Base-by-base conservation (phyloP, 2,113 vertebrate species). In the Zosterops japonicus region DNA sequence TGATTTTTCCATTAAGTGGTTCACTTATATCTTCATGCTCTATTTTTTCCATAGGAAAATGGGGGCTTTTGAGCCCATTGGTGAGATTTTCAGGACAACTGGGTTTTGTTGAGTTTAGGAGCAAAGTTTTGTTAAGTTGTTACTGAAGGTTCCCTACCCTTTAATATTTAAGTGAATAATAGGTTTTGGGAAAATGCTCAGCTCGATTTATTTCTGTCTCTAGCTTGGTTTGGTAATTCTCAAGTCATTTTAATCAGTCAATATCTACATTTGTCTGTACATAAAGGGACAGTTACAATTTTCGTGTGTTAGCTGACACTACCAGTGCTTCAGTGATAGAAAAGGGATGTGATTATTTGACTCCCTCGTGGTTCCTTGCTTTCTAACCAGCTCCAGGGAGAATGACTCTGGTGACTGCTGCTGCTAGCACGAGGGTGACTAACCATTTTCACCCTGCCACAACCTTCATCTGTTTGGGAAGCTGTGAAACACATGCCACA, bases 401-500 rank as follows among this genome's bases (percentile, higher is more conserved):
- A 49, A 80, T 15, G 47, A 47, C 11, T 95, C 33, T 35, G 42
- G 24, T 59, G 55, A 25, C 55, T 6, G 3, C 88, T 76, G 42
- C 61, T 76, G 36, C 67, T 81, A 87, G 69, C 44, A 50, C 0
- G 4, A 89, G 81, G 25, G 44, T 89, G 61, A 64, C 42, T 63
- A 60, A 52, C 65, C 44, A 5, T 91, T 83, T 89, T 81, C 87
- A 91, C 69, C 49, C 81, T 59, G 50, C 77, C 74, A 47, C 74
- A 85, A 41, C 87, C 47, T 95, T 84, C 60, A 29, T 87, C 70
- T 85, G 9, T 63, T 91, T 82, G 85, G 61, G 53, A 89, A 93
- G 87, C 85, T 82, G 72, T 59, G 61, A 79, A 93, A 68, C 22
- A 49, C 41, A 64, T 60, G 47, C 81, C 55, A n/a, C 28, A 15